These are phyloP conservation scores for Nasonia vitripennis DNA, from an alignment of 1,140 invertebrate species.

Conservation along the genomic window DNA sequence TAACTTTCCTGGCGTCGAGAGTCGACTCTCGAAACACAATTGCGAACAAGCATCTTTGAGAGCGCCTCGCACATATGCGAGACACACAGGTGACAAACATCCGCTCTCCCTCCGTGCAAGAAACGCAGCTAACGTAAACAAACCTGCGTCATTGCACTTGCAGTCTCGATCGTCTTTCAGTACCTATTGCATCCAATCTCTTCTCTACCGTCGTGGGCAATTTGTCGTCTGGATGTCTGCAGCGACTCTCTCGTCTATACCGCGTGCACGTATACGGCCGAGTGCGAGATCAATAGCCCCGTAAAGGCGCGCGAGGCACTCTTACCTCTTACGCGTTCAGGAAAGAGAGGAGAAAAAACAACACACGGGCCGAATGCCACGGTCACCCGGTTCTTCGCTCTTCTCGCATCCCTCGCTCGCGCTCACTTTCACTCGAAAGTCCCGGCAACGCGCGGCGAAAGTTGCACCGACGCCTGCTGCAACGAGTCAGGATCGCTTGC, in stretches of 20 bases:
- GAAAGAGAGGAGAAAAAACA: background rate
- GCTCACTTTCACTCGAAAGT: constrained; percentile 38
- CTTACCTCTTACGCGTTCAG: background rate
- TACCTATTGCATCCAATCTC: background rate
- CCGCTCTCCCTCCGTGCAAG: background rate
- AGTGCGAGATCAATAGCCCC: constrained; percentile 29
- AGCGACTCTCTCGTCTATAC: background rate
- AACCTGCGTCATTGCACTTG: too few relatives aligned
- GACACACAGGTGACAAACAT: background rate
- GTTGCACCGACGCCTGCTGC: constrained; percentile 15
- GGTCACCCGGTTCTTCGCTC: constrained; percentile 56
- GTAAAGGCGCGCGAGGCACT: background rate
- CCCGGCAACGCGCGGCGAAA: background rate
- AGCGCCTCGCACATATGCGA: too few relatives aligned
- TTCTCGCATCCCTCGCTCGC: background rate
- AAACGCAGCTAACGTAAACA: background rate
- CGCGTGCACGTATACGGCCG: background rate
- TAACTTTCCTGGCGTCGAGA: background rate
- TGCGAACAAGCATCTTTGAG: too few relatives aligned
- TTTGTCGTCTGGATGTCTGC: background rate
- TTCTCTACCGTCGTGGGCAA: background rate
- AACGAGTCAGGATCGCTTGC: background rate
- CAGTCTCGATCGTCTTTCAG: background rate
- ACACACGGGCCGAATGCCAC: constrained; percentile 54
- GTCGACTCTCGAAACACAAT: too few relatives aligned